Conservation (phyloP, 37 sponge, comb jelly and placozoan species). For the Halichondria panicea region DNA sequence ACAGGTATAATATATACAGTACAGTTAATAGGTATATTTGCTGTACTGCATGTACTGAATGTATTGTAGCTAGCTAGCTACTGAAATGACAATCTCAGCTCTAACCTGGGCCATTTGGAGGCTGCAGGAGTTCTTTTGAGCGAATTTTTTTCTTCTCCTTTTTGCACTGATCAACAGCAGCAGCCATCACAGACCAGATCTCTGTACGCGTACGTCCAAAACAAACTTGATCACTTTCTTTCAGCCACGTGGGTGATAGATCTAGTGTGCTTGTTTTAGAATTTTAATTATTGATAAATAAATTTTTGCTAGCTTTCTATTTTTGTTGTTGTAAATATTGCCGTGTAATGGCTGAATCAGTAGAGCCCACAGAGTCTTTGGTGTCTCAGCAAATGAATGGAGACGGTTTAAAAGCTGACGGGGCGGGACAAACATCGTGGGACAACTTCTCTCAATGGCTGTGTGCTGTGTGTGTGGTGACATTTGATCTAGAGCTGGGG, state of each 20-base stretch:
- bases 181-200: too few relatives aligned
- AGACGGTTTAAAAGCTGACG: neutral
- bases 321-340: neutral
- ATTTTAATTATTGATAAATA: neutral
- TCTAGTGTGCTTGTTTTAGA: constrained; percentile 10
- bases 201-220: neutral
- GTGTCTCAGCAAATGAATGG: neutral
- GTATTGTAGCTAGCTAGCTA: too few relatives aligned
- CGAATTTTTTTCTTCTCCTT: neutral
- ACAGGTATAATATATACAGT: neutral
- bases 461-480: constrained; percentile 85
- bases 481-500: constrained; percentile 97
- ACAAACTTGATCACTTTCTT: neutral
- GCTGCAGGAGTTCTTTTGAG: constrained; percentile 36
- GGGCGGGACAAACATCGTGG: constrained; percentile 15
- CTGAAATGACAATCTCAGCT: neutral
- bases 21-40: neutral
- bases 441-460: constrained; percentile 77
- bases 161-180: neutral
- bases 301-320: neutral
- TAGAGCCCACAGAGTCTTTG: neutral
- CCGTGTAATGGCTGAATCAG: constrained; percentile 12
- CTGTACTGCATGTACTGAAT: too few relatives aligned
- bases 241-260: constrained; percentile 11
- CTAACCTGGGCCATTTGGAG: constrained; percentile 40